A percentile compares a stretch with the other conserved stretches of the same genome.
These are phyloP conservation scores for Cylindroiulus punctatus DNA, from an alignment of 2,888 invertebrate species.

Conservation along the genomic window DNA sequence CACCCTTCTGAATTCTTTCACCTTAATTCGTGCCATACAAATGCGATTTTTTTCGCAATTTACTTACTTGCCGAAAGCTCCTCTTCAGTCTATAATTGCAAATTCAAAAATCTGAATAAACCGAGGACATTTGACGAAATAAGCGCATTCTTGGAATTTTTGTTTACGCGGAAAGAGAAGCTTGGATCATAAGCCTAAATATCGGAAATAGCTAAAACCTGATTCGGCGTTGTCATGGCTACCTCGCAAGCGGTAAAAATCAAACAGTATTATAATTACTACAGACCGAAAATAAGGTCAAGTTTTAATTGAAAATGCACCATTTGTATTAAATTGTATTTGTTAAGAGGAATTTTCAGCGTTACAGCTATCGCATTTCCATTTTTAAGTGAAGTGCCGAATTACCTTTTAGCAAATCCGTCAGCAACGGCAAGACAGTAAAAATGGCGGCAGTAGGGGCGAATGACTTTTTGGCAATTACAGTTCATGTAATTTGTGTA, in stretches of 20 bases:
- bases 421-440: neutral
- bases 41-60: neutral
- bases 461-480: neutral
- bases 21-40: neutral
- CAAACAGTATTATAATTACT: neutral
- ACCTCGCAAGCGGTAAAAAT: too few relatives aligned
- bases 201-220: neutral
- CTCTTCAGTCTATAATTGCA: neutral
- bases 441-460: neutral
- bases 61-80: conserved; percentile 27
- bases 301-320: neutral
- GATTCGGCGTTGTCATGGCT: neutral
- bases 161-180: conserved; percentile 8
- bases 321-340: neutral
- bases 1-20: neutral
- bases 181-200: conserved; percentile 37
- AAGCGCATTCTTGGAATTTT: conserved; percentile 28
- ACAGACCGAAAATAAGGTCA: neutral
- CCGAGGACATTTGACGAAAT: neutral
- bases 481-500: neutral
- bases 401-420: neutral
- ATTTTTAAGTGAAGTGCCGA: neutral
- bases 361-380: neutral
- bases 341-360: neutral
- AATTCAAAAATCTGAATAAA: conserved; percentile 34